Percentiles rank a stretch among this genome's conserved stretches.
These are phyloP conservation scores for Trimorus sp. DNA, from an alignment of 2,888 invertebrate genomes.

Conservation along the genomic window DNA sequence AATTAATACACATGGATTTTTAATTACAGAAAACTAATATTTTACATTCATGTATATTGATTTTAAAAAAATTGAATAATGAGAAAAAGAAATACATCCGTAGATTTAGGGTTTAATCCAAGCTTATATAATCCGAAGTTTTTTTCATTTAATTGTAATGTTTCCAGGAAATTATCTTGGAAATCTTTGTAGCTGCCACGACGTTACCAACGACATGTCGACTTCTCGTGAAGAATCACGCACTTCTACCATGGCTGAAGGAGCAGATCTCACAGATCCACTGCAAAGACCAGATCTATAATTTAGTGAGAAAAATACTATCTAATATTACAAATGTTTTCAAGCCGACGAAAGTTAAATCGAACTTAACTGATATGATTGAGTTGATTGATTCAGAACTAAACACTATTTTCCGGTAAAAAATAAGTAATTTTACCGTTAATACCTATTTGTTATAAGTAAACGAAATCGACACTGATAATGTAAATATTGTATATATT, in stretches of 20 bases:
- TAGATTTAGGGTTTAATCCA: too few species aligned
- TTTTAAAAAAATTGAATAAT: too few species aligned
- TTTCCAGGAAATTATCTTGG: constrained; percentile 84
- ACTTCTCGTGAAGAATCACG: constrained; percentile 86
- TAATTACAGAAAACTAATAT: too few species aligned
- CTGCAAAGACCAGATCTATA: background rate
- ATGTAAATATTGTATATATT: too few species aligned
- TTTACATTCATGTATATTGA: too few species aligned
- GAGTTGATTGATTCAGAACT: background rate
- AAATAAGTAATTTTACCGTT: too few species aligned
- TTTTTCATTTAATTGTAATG: constrained; percentile 35
- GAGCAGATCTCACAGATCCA: constrained; percentile 70
- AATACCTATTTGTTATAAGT: too few species aligned
- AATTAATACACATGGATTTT: too few species aligned
- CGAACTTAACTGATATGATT: background rate
- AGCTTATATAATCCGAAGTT: too few species aligned
- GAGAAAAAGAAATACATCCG: too few species aligned
- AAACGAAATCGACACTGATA: too few species aligned
- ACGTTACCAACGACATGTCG: constrained; percentile 86
- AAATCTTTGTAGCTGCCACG: constrained; percentile 85
- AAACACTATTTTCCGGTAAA: too few species aligned
- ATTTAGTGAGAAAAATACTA: constrained; percentile 13
- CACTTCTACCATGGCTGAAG: constrained; percentile 88
- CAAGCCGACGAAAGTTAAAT: constrained; percentile 12
- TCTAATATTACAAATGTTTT: constrained; percentile 20